Conservation (phyloP, 2,888 invertebrate species). For the Tetrapedia diversipes region DNA sequence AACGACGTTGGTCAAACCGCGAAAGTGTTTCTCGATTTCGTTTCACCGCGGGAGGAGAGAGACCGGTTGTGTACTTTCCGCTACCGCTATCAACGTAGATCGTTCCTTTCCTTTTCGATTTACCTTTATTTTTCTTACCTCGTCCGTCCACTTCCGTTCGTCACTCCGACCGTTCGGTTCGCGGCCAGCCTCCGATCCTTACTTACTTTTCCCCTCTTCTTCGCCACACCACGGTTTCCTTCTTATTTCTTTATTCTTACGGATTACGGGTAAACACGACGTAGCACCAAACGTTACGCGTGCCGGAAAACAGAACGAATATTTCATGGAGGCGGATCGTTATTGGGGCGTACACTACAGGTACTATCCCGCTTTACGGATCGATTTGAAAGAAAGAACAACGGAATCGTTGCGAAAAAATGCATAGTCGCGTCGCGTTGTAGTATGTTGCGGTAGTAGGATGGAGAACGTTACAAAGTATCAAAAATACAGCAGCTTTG, state of each 20-base stretch:
- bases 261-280: no score
- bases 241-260: background rate
- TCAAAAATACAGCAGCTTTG: slow-evolving; percentile 36
- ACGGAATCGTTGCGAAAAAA: slow-evolving; percentile 42
- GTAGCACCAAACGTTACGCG: no score
- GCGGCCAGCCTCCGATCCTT: background rate
- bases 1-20: slow-evolving; percentile 28
- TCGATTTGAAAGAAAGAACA: slow-evolving; percentile 62
- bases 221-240: background rate
- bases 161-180: background rate
- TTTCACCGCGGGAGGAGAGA: slow-evolving; percentile 9
- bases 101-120: slow-evolving; percentile 17
- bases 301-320: slow-evolving; percentile 67
- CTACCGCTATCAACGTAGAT: slow-evolving; percentile 43
- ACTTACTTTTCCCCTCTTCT: background rate
- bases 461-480: no score
- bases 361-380: slow-evolving; percentile 71
- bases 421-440: background rate
- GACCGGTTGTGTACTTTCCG: slow-evolving; percentile 19
- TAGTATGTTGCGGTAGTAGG: no score
- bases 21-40: slow-evolving; percentile 56
- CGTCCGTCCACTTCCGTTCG: background rate
- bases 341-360: slow-evolving; percentile 80
- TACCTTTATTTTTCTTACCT: background rate
- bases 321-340: slow-evolving; percentile 74